Base-by-base conservation (phyloP, 2,797 vertebrate species). In the Poecilia wingei region DNA sequence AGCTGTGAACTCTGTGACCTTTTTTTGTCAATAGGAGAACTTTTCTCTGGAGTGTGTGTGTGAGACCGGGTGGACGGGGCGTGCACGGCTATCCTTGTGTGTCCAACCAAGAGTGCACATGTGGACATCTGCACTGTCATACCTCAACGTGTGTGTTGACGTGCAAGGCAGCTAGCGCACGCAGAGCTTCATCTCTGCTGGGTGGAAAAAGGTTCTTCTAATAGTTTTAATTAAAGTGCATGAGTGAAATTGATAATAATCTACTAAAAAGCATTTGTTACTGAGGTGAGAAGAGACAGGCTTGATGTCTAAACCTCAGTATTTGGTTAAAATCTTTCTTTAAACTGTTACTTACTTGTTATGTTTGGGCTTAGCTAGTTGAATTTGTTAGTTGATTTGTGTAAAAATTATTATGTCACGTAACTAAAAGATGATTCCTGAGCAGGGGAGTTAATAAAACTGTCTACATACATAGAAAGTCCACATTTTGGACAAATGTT, bases 1-100 rank as follows among this genome's bases (percentile, higher is more conserved):
- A 95, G 95, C 96, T 96, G 90, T 96, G 96, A 97, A 97, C 96
- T 95, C 95, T 92, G 93, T 96, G 96, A 97, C 97, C 96, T 90
- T 96, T 95, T 36, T 94, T 94, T 96, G 95, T 96, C 95, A 96
- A 96, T 93, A 96, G 95, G 91, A 93, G 93, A 93, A 94, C 94
- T 95, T 96, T 93, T 92, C 88, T 94, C 93, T 94, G 93, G 91
- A 91, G 90, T 94, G 92, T 94, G 92, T 93, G 87, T 91, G 91
- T 90, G 87, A 93, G 92, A 94, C 92, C 91, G 91, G 92, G 91
- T 94, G 91, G 57, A 73, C 76, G 77, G 84, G 82, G 80, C 81
- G 79, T 85, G 85, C 72, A 85, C 80, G 86, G 88, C 84, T 82
- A 89, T 91, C 87, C 76, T 75, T 31, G 61, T 81, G 84, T 85